These are phyloP conservation scores for Poliocrania exsul DNA, from an alignment of 2,797 vertebrate genomes.

Conservation along the genomic window DNA sequence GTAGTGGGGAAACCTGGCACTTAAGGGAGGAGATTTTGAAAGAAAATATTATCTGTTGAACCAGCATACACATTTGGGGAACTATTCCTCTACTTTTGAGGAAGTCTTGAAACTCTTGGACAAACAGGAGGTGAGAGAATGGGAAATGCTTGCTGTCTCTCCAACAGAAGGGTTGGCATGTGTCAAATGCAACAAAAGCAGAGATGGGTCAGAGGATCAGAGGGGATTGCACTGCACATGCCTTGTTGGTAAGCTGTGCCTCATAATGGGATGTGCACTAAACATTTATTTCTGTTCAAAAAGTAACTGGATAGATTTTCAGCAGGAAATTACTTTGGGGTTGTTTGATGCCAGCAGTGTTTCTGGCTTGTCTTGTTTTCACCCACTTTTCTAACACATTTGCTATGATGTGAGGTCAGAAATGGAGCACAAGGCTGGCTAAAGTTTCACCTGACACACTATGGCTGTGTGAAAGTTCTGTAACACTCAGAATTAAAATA, in stretches of 20 bases:
- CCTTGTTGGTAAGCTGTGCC: not conserved
- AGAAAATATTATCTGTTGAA: not conserved
- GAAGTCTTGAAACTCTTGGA: not conserved
- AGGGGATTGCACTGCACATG: not conserved
- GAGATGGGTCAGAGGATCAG: not conserved
- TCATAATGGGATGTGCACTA: not conserved
- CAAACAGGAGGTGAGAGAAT: not conserved
- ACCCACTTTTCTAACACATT: not conserved
- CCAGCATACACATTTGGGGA: not conserved
- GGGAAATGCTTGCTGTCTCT: not conserved
- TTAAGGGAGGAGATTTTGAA: not conserved
- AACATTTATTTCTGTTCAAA: not conserved
- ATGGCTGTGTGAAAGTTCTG: not conserved
- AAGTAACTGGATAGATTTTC: not conserved
- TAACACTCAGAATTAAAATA: not conserved
- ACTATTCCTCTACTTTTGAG: not conserved
- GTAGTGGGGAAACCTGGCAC: not conserved
- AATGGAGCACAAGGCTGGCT: not conserved
- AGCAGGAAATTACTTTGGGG: not conserved
- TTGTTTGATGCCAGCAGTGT: not conserved
- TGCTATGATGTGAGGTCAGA: not conserved
- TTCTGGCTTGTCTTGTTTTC: not conserved
- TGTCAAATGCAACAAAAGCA: not conserved
- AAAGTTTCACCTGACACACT: not conserved
- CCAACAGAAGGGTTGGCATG: not conserved